Evolutionary conservation across 1,140 invertebrate genomes (phyloP), one percentile per base, ranked within the genome.

Genomic region (Anadara kagoshimensis): DNA sequence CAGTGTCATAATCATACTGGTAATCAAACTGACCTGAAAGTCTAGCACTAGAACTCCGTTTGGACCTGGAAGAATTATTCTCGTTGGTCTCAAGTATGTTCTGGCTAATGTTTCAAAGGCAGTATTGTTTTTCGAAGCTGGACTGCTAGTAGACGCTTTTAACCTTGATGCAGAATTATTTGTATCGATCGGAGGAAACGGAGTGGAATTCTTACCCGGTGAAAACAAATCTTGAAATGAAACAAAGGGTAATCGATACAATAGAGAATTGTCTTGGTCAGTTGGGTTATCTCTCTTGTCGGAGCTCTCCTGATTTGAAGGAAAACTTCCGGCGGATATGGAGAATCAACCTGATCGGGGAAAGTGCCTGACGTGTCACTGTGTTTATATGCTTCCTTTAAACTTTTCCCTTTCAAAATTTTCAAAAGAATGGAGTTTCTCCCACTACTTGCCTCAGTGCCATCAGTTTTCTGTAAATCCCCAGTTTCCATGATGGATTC

Each of bases 381-480:
- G 26, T 53, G 59, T n/a, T 56, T 49, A 51, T 69, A 58, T 18
- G 57, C 20, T 43, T 61, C 57, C 18, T 59, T n/a, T n/a, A n/a
- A n/a, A n/a, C n/a, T 54, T 45, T 41, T 69, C 43, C 67, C 67
- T 58, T 69, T 61, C 18, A 69, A 51, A 69, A 69, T 69, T 10
- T 69, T 69, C n/a, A 54, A 53, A 45, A 69, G 56, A 26, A 69
- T 69, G 18, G 67, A 69, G 12, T 69, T 69, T n/a, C 36, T 53
- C 5, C 45, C 29, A 36, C n/a, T 59, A 41, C 18, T 10, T 44
- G 49, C 24, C 26, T 45, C 0, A 22, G 44, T 10, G 26, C 18
- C 47, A n/a, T 29, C 20, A 47, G 36, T 56, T 57, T n/a, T n/a
- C n/a, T n/a, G n/a, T 64, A 8, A 24, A 20, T 49, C 44, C 26